Evolutionary conservation across 2,113 vertebrate genomes (phyloP).

Genomic region (Tricholaema leucomelas): DNA sequence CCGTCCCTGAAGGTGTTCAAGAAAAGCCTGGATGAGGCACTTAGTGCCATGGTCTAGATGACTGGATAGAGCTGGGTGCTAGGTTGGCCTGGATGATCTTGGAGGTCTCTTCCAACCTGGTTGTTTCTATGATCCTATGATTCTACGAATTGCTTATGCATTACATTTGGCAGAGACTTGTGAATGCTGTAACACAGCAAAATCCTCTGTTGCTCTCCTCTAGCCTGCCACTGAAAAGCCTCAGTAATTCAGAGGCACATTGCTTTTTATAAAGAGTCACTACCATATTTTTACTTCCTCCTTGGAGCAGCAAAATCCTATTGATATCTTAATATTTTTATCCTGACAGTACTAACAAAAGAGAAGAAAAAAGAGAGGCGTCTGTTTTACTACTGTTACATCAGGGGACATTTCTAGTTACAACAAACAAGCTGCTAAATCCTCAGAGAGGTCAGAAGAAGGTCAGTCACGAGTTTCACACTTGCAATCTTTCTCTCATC

Average conservation of each 20-base stretch:
- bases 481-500: background rate
- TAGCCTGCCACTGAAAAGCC: background rate
- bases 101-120: no score
- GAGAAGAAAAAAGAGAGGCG: no score
- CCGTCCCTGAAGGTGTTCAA: no score
- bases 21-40: no score
- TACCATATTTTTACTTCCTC: background rate
- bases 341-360: background rate
- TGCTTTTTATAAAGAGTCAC: background rate
- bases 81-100: no score
- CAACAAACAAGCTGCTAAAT: background rate
- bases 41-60: no score
- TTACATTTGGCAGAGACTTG: background rate
- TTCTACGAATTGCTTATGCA: background rate
- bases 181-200: background rate
- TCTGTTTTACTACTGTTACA: background rate
- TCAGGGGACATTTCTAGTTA: background rate
- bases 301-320: background rate
- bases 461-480: conserved; percentile 34
- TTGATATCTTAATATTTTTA: background rate
- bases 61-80: no score
- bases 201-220: background rate
- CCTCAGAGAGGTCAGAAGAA: background rate
- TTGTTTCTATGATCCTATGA: no score
- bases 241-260: background rate